phyloP scores from a whole-genome alignment of 53 echinoderm and acorn worm species.

The Hippasteria phrygiana region DNA sequence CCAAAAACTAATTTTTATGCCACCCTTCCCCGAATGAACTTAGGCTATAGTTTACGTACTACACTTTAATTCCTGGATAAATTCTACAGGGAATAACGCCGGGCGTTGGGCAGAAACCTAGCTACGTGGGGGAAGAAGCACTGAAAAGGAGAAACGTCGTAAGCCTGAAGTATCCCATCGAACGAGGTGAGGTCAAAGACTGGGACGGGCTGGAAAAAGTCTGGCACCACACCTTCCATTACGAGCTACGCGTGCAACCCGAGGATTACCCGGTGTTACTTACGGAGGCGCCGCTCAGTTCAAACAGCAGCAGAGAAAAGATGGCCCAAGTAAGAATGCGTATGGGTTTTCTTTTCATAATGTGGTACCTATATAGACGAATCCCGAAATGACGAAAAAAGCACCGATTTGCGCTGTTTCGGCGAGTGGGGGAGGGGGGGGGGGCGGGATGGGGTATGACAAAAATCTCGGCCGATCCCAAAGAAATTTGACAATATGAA shows the following conservation, averaged over 20 bases:
- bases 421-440: too few species aligned
- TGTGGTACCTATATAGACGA: too few species aligned
- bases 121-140: neutral
- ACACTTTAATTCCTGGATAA: too few species aligned
- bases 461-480: too few species aligned
- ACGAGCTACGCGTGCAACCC: neutral
- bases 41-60: too few species aligned
- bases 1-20: too few species aligned
- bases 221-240: slow-evolving; percentile 24
- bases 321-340: slow-evolving; percentile 70
- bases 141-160: neutral
- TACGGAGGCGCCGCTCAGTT: slow-evolving; percentile 40
- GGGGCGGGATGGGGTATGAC: too few species aligned
- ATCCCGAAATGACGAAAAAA: too few species aligned
- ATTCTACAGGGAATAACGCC: neutral
- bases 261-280: slow-evolving; percentile 1
- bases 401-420: too few species aligned
- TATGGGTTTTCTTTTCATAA: too few species aligned
- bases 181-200: neutral
- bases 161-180: neutral
- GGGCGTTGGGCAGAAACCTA: neutral
- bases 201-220: slow-evolving; percentile 11
- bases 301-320: slow-evolving; percentile 68
- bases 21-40: too few species aligned
- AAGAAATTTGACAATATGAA: too few species aligned